phyloP scores from a whole-genome alignment of 2,888 invertebrate genomes.

The Drosophila testacea region DNA sequence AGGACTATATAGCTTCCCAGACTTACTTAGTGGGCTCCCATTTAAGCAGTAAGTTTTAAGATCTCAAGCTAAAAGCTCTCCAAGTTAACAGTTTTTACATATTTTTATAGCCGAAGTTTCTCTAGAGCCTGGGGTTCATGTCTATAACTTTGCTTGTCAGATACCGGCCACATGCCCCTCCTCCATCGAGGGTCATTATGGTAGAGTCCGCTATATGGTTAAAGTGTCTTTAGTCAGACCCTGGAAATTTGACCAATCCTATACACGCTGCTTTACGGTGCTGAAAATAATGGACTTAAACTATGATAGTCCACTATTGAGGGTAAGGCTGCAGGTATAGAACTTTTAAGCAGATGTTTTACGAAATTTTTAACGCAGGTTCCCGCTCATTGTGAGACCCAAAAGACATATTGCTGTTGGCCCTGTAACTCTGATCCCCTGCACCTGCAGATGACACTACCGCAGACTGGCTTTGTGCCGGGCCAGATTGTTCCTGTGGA shows the following conservation, averaged over 20 bases:
- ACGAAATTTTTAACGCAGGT: constrained; percentile 50
- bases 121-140: constrained; percentile 86
- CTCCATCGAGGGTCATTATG: constrained; percentile 86
- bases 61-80: background rate
- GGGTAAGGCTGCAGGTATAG: constrained; percentile 36
- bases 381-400: constrained; percentile 64
- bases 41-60: constrained; percentile 52
- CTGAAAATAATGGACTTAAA: constrained; percentile 90
- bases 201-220: constrained; percentile 87
- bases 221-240: constrained; percentile 91
- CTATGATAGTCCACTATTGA: constrained; percentile 61
- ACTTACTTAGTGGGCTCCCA: constrained; percentile 85
- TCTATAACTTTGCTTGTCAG: constrained; percentile 85
- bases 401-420: constrained; percentile 80
- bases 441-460: constrained; percentile 67
- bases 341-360: background rate
- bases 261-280: constrained; percentile 91
- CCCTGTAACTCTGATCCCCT: constrained; percentile 77
- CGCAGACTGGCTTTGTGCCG: constrained; percentile 82
- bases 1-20: constrained; percentile 85
- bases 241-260: constrained; percentile 91
- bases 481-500: constrained; percentile 77
- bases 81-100: background rate
- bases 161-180: constrained; percentile 86
- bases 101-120: constrained; percentile 48